phyloP scores from a whole-genome alignment of 1,140 invertebrate genomes.

The Stenopsyche tienmushanensis region DNA sequence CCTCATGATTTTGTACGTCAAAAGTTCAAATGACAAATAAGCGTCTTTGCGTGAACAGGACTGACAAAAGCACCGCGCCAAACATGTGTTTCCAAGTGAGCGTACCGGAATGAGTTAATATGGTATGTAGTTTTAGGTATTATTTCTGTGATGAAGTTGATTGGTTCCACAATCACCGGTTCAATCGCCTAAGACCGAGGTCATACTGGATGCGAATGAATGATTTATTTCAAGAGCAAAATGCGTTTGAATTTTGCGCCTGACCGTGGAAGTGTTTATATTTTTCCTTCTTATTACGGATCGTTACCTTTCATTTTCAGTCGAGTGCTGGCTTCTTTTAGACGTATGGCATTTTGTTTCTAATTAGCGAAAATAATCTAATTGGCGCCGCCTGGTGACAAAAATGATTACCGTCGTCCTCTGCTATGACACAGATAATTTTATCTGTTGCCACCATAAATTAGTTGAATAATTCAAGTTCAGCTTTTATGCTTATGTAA shows the following conservation, averaged over 20 bases:
- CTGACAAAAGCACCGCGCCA: too few species aligned
- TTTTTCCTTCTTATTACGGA: too few species aligned
- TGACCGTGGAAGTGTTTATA: too few species aligned
- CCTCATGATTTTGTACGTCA: too few species aligned
- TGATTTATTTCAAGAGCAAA: not conserved
- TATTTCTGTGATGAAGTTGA: too few species aligned
- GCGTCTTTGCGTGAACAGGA: too few species aligned
- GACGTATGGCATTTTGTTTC: not conserved
- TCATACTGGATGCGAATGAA: not conserved
- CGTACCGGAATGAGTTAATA: too few species aligned
- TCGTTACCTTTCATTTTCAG: not conserved
- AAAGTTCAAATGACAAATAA: too few species aligned
- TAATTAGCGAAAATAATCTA: not conserved
- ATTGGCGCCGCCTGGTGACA: not conserved
- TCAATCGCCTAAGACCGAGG: too few species aligned
- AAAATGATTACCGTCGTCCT: not conserved
- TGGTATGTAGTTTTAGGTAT: too few species aligned
- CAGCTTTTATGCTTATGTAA: constrained; percentile 27
- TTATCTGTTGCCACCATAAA: constrained; percentile 21
- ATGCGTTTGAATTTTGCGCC: not conserved
- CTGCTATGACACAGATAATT: constrained; percentile 1
- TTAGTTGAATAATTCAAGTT: constrained; percentile 30
- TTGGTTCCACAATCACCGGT: too few species aligned
- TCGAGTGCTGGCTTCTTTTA: not conserved
- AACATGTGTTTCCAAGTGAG: too few species aligned